phyloP scores from a whole-genome alignment of 2,797 vertebrate genomes.

The Danio tinwini region DNA sequence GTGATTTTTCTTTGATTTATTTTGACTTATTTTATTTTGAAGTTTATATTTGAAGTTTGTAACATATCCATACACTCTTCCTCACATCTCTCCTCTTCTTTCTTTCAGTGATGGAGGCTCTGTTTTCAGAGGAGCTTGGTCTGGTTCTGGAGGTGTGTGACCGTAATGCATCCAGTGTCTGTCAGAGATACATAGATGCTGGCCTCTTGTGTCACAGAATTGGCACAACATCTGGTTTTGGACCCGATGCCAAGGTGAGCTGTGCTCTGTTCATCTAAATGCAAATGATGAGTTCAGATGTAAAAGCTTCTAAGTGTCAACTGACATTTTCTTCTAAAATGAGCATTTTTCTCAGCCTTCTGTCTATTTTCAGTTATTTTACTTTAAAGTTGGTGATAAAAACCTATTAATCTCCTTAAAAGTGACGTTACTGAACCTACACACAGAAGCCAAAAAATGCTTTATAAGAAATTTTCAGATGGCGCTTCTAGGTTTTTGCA shows the following conservation, averaged over 20 bases:
- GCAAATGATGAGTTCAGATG: background rate
- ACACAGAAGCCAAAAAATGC: too few species aligned
- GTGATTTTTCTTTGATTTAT: background rate
- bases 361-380: too few species aligned
- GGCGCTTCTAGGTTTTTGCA: too few species aligned
- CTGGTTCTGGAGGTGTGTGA: slow-evolving; percentile 85
- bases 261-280: background rate
- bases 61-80: background rate
- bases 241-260: slow-evolving; percentile 81
- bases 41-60: background rate
- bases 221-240: slow-evolving; percentile 79
- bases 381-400: too few species aligned
- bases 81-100: background rate
- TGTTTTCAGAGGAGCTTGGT: slow-evolving; percentile 91
- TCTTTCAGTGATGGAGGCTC: slow-evolving; percentile 79
- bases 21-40: too few species aligned
- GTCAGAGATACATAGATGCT: slow-evolving; percentile 73
- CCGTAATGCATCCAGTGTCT: slow-evolving; percentile 63
- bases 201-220: slow-evolving; percentile 81
- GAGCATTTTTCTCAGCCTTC: too few species aligned
- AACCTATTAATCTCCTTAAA: too few species aligned
- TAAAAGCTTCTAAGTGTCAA: too few species aligned
- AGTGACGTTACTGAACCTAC: too few species aligned
- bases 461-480: too few species aligned
- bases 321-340: too few species aligned